Evolutionary conservation across 2,888 invertebrate genomes (phyloP).

Genomic region (Caenorhabditis japonica): DNA sequence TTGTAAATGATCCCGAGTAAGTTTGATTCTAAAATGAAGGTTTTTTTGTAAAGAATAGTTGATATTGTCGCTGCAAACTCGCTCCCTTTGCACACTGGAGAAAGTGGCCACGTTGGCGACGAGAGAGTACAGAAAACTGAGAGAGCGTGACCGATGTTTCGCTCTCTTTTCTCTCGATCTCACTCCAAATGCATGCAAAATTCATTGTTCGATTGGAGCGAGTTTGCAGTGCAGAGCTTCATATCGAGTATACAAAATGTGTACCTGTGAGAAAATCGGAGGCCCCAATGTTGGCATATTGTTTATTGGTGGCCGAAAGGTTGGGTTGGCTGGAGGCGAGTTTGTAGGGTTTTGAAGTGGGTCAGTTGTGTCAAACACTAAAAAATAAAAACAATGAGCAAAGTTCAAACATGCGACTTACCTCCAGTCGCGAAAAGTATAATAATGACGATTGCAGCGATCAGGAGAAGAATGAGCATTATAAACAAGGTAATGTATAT

Average conservation of each 20-base stretch:
- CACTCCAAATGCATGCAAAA: too few relatives aligned
- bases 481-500: conserved; percentile 49
- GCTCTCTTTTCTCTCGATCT: too few relatives aligned
- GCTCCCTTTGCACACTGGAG: too few relatives aligned
- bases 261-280: conserved; percentile 39
- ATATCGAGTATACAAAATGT: too few relatives aligned
- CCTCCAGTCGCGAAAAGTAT: conserved; percentile 64
- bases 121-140: too few relatives aligned
- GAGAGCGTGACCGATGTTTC: too few relatives aligned
- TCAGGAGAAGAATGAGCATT: conserved; percentile 52
- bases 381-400: conserved; percentile 1
- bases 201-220: too few relatives aligned
- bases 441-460: conserved; percentile 64
- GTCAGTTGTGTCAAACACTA: conserved; percentile 24
- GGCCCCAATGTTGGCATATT: conserved; percentile 23
- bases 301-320: conserved; percentile 33
- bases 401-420: conserved; percentile 1
- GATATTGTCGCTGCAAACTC: too few relatives aligned
- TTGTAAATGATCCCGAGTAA: conserved; percentile 44
- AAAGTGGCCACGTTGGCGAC: too few relatives aligned
- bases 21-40: conserved; percentile 41
- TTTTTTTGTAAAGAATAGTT: too few relatives aligned
- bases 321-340: conserved; percentile 34
- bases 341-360: conserved; percentile 33
- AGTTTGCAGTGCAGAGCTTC: too few relatives aligned